Conservation (phyloP, 2,888 invertebrate species). For the Drosophila cognata region DNA sequence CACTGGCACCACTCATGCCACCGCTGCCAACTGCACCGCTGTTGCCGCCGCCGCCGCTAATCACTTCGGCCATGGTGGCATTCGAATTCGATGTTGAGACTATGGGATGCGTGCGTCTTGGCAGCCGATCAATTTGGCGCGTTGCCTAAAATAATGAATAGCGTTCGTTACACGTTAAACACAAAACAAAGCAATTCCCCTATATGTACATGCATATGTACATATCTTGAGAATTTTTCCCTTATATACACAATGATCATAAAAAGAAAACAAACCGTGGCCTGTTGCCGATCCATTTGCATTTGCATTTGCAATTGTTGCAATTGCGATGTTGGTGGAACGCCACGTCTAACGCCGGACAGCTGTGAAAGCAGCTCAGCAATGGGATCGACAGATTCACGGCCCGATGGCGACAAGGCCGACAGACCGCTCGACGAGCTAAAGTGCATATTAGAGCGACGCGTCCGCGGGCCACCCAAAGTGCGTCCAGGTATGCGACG, state of each 20-base stretch:
- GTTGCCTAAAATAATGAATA: conserved; percentile 87
- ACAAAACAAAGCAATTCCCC: conserved; percentile 24
- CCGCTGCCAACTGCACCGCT: conserved; percentile 67
- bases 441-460: conserved; percentile 98
- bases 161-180: conserved; percentile 27
- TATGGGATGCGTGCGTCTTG: conserved; percentile 91
- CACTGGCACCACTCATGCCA: conserved; percentile 64
- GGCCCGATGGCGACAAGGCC: conserved; percentile 93
- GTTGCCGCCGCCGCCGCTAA: conserved; percentile 83
- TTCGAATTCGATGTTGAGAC: conserved; percentile 87
- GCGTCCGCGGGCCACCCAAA: conserved; percentile 90
- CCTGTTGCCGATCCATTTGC: conserved; percentile 95
- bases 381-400: conserved; percentile 98
- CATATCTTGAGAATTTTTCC: background rate
- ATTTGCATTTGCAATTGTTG: conserved; percentile 98
- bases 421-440: conserved; percentile 94
- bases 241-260: conserved; percentile 19
- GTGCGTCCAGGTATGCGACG: conserved; percentile 93
- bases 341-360: conserved; percentile 93
- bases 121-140: conserved; percentile 94
- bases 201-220: background rate
- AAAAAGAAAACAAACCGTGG: conserved; percentile 85
- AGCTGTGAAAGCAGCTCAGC: conserved; percentile 97
- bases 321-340: conserved; percentile 90
- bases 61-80: conserved; percentile 85